These are phyloP conservation scores for Poeciliopsis turrubarensis DNA, from an alignment of 2,113 vertebrate species.

Conservation along the genomic window DNA sequence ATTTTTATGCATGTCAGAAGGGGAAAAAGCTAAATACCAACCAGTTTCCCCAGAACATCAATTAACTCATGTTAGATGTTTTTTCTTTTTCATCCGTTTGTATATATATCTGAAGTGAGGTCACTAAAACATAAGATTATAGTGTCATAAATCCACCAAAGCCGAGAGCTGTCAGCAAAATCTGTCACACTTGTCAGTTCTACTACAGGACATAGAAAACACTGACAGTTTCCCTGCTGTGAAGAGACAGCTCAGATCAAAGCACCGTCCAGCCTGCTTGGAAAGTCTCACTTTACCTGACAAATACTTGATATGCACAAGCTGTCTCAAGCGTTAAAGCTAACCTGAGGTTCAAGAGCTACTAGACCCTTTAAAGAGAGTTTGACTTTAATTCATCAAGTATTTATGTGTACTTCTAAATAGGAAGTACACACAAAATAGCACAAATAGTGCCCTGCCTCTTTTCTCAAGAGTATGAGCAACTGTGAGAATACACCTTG, in stretches of 20 bases:
- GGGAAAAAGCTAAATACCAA: too few species aligned
- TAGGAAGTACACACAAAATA: too few species aligned
- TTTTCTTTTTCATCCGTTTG: neutral
- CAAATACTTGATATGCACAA: conserved; percentile 36
- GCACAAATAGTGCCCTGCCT: too few species aligned
- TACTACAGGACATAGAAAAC: conserved; percentile 43
- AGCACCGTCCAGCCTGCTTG: conserved; percentile 15
- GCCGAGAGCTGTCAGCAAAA: conserved; percentile 42
- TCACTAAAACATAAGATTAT: conserved; percentile 48
- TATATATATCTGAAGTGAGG: conserved; percentile 35
- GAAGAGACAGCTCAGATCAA: conserved; percentile 45
- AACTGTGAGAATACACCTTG: neutral
- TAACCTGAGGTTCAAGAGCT: conserved; percentile 9
- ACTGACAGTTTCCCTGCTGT: conserved; percentile 42
- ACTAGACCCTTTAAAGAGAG: neutral
- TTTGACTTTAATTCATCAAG: conserved; percentile 12
- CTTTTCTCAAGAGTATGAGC: neutral
- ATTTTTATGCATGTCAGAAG: neutral
- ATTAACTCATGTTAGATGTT: neutral
- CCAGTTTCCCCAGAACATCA: neutral
- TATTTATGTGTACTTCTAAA: too few species aligned
- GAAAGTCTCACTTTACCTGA: conserved; percentile 45
- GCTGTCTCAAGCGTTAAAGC: conserved; percentile 13
- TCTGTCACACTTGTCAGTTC: conserved; percentile 60
- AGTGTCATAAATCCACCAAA: conserved; percentile 48